phyloP scores from a whole-genome alignment of 2,113 vertebrate genomes.

The Phyllopteryx taeniolatus region DNA sequence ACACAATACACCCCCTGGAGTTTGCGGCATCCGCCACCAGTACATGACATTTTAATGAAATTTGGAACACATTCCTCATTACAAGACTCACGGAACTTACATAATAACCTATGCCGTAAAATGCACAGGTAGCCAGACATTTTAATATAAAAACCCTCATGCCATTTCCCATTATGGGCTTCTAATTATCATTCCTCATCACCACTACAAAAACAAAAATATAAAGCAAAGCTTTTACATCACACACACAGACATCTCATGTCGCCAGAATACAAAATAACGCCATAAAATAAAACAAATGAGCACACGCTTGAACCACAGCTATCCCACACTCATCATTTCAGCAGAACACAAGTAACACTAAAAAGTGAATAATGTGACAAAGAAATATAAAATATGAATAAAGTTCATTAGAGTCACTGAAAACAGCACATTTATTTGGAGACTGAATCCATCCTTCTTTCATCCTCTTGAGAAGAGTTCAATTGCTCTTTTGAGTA shows the following conservation, averaged over 20 bases:
- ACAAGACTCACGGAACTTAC: too few species aligned
- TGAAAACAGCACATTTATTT: conserved; percentile 1
- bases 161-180: not conserved
- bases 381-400: not conserved
- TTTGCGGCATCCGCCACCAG: too few species aligned
- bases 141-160: not conserved
- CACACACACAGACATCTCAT: not conserved
- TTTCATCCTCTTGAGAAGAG: not conserved
- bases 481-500: not conserved
- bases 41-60: too few species aligned
- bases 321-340: not conserved
- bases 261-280: not conserved
- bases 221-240: not conserved
- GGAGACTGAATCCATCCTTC: conserved; percentile 1
- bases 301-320: not conserved
- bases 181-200: not conserved
- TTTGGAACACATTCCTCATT: too few species aligned
- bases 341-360: not conserved
- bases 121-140: not conserved
- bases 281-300: not conserved
- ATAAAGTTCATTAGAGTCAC: conserved; percentile 1
- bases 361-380: not conserved
- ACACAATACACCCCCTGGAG: too few species aligned
- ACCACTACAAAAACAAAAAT: not conserved
- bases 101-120: not conserved